These are phyloP conservation scores for Orthochromis malagaraziensis DNA, from an alignment of 2,113 vertebrate genomes.

Conservation along the genomic window DNA sequence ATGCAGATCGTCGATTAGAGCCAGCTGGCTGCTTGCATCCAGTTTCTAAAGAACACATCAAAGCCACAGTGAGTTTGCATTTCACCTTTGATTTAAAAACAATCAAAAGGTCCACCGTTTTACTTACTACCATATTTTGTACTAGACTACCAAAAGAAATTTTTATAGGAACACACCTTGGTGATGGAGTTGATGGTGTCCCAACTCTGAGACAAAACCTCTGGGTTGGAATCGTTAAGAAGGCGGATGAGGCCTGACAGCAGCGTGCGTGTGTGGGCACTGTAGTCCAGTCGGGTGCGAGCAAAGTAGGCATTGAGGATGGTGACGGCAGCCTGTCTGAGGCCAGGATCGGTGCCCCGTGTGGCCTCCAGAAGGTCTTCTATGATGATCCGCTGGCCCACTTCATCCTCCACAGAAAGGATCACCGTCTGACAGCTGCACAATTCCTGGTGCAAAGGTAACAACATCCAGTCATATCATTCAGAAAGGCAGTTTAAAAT, in stretches of 20 bases:
- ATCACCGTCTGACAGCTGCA: constrained; percentile 91
- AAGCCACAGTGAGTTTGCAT: background rate
- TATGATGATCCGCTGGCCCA: constrained; percentile 90
- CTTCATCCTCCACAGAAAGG: constrained; percentile 91
- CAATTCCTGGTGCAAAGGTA: constrained; percentile 76
- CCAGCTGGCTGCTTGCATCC: constrained; percentile 91
- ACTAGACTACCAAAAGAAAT: background rate
- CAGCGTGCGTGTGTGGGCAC: constrained; percentile 79
- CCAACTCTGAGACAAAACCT: constrained; percentile 93
- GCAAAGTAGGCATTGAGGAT: constrained; percentile 93
- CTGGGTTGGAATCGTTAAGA: constrained; percentile 85
- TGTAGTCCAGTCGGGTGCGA: constrained; percentile 89
- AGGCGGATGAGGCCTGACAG: constrained; percentile 91
- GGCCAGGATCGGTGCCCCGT: constrained; percentile 80
- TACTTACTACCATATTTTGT: background rate
- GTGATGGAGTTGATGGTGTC: constrained; percentile 94
- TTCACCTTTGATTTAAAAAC: background rate
- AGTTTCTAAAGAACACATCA: constrained; percentile 75
- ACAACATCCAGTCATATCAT: background rate
- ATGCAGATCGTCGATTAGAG: constrained; percentile 93
- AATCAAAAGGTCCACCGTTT: background rate
- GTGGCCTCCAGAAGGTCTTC: constrained; percentile 94
- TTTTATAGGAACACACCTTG: constrained; percentile 74
- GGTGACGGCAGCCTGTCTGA: constrained; percentile 86
- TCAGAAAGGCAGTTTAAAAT: background rate